These are phyloP conservation scores for Hymenochirus boettgeri DNA, from an alignment of 2,113 vertebrate species.

Conservation along the genomic window DNA sequence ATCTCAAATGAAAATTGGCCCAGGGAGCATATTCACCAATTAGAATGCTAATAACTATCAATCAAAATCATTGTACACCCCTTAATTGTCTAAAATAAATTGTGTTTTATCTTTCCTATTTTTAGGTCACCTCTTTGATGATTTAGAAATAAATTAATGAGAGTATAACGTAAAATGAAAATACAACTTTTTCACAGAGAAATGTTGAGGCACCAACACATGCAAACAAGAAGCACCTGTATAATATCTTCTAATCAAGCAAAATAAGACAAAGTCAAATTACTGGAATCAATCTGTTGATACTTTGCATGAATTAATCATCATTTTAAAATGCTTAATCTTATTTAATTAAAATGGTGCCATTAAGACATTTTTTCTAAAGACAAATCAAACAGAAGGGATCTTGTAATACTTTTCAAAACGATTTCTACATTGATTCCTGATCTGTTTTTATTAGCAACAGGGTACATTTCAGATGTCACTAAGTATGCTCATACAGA, in stretches of 20 bases:
- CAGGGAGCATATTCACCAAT: neutral
- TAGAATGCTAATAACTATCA: neutral
- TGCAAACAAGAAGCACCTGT: slow-evolving; percentile 31
- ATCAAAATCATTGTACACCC: neutral
- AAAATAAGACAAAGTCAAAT: slow-evolving; percentile 27
- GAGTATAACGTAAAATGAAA: slow-evolving; percentile 22
- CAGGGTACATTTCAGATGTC: too few relatives aligned
- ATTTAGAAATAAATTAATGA: slow-evolving; percentile 17
- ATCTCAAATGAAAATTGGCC: neutral
- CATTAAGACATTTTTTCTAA: neutral
- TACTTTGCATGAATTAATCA: slow-evolving; percentile 39
- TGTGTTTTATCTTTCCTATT: neutral
- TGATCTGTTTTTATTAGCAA: too few relatives aligned
- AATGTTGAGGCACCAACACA: slow-evolving; percentile 1
- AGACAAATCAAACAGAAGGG: neutral
- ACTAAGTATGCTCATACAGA: too few relatives aligned
- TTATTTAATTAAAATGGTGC: slow-evolving; percentile 11
- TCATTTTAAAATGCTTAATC: slow-evolving; percentile 32
- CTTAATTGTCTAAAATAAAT: neutral
- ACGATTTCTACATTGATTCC: too few relatives aligned
- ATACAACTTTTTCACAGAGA: neutral
- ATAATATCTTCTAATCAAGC: slow-evolving; percentile 34
- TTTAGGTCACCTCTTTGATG: neutral
- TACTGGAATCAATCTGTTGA: slow-evolving; percentile 36
- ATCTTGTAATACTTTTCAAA: too few relatives aligned